Evolutionary conservation across 2,888 invertebrate genomes (phyloP), one percentile per base, ranked within the genome.

Genomic region (Bedellia somnulentella): DNA sequence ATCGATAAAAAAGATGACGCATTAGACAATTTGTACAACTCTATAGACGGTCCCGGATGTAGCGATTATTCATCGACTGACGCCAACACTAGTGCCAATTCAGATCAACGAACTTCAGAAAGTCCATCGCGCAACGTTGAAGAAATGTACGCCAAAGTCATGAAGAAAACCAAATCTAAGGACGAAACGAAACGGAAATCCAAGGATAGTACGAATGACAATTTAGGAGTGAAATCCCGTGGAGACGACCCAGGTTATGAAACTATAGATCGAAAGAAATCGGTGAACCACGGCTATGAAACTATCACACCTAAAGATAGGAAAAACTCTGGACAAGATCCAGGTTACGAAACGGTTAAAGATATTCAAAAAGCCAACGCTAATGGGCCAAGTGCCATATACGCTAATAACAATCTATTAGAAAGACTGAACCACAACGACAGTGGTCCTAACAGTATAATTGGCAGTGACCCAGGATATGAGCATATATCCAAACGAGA

Each of bases 101-200:
- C 54, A 29, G 73, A 61, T 42, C 61, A 56, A 49, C 64, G 64
- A 49, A 60, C 52, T 44, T 70, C 54, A 33, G 81, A 71, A 26
- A 82, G 82, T 47, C 82, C 82, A 1, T 77, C 80, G 13, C 80
- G 83, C 38, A 87, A 87, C 42, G 64, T 91, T n/a, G 92, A 92
- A 44, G 91, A 90, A 46, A 88, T 93, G 85, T 93, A 93, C 56
- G 92, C 92, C 2, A 93, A 92, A 71, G 92, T 92, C 12, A 80
- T 83, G 49, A 89, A 89, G 52, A 85, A 82, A 53, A 70, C 80
- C 36, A 85, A 84, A 63, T 68, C 42, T 24, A 59, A 54, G 48
- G 50, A 79, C 43, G 53, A 73, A 37, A 31, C 51, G 8, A 37
- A 44, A 6, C 40, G 63, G 33, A 55, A 55, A 15, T 53, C 61